phyloP scores from a whole-genome alignment of 1,140 invertebrate genomes.

The Mesaphorura yosii region DNA sequence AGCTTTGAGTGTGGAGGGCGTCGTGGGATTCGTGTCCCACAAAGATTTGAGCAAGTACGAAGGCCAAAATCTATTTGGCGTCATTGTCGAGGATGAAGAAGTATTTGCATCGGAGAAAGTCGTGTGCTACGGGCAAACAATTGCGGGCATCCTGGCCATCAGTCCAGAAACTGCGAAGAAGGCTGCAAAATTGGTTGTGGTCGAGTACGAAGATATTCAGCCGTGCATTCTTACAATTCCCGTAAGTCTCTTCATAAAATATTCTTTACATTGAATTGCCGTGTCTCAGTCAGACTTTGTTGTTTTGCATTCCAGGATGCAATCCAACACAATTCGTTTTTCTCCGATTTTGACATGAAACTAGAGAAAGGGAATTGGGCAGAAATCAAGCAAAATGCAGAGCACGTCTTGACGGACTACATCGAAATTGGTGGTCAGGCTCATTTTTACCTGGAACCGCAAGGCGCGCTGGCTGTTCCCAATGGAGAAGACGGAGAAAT shows the following conservation, averaged over 20 bases:
- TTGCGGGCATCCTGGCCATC: conserved; percentile 38
- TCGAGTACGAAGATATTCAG: conserved; percentile 34
- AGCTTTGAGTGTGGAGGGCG: conserved; percentile 37
- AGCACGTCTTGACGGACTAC: conserved; percentile 34
- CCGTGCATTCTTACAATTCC: conserved; percentile 42
- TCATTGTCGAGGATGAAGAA: conserved; percentile 32
- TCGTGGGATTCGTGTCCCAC: conserved; percentile 33
- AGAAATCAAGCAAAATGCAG: conserved; percentile 32
- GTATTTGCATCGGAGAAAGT: conserved; percentile 33
- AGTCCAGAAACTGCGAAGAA: conserved; percentile 34
- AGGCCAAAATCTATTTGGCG: conserved; percentile 31
- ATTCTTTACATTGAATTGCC: neutral
- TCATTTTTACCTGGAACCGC: conserved; percentile 51
- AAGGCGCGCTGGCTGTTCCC: conserved; percentile 41
- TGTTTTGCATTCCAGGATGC: conserved; percentile 37
- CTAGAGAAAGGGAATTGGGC: conserved; percentile 35
- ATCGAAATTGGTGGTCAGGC: conserved; percentile 47
- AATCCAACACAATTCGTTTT: conserved; percentile 35
- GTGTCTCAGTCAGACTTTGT: no score
- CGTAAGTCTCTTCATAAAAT: conserved; percentile 12
- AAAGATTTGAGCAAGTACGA: conserved; percentile 28
- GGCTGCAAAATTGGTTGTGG: conserved; percentile 37
- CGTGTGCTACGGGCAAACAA: conserved; percentile 36
- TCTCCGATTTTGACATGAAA: conserved; percentile 22
- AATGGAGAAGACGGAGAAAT: conserved; percentile 45